Evolutionary conservation across 2,113 vertebrate species (phyloP).

Genomic region (Cyanistes caeruleus): DNA sequence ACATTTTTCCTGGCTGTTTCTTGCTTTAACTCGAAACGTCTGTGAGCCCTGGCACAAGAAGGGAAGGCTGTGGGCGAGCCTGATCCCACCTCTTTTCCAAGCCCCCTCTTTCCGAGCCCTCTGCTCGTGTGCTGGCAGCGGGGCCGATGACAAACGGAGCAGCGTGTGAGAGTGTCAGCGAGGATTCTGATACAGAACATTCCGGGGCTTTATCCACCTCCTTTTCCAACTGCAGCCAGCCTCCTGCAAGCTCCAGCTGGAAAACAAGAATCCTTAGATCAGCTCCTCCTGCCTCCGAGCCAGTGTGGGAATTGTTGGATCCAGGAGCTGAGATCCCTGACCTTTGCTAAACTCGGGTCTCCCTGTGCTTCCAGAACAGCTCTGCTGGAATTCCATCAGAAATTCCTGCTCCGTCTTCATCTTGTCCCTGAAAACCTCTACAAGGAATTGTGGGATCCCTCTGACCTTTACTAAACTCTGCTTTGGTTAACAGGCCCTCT

Average conservation of each 20-base stretch:
- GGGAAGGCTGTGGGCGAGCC: slow-evolving; percentile 65
- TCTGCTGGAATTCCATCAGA: neutral
- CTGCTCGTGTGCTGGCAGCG: slow-evolving; percentile 7
- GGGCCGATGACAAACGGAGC: slow-evolving; percentile 11
- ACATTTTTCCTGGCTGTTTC: slow-evolving; percentile 60
- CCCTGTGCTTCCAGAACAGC: neutral
- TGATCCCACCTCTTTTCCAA: slow-evolving; percentile 69
- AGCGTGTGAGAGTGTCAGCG: neutral
- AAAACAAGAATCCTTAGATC: neutral
- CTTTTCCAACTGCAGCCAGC: neutral
- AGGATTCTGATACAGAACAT: neutral
- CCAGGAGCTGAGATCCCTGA: neutral
- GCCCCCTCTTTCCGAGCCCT: slow-evolving; percentile 44
- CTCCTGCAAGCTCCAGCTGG: neutral
- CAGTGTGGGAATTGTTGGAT: neutral
- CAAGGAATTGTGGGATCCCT: neutral
- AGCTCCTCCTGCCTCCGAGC: neutral
- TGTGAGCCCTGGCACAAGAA: slow-evolving; percentile 53
- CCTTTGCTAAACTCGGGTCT: neutral
- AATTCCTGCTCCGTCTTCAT: neutral
- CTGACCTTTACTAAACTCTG: neutral
- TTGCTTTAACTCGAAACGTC: slow-evolving; percentile 70
- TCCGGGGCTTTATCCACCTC: neutral
- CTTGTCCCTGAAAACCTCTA: neutral
- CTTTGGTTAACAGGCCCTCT: too few species aligned